These are phyloP conservation scores for Alces alces DNA, from an alignment of 2,113 vertebrate genomes.

Conservation along the genomic window DNA sequence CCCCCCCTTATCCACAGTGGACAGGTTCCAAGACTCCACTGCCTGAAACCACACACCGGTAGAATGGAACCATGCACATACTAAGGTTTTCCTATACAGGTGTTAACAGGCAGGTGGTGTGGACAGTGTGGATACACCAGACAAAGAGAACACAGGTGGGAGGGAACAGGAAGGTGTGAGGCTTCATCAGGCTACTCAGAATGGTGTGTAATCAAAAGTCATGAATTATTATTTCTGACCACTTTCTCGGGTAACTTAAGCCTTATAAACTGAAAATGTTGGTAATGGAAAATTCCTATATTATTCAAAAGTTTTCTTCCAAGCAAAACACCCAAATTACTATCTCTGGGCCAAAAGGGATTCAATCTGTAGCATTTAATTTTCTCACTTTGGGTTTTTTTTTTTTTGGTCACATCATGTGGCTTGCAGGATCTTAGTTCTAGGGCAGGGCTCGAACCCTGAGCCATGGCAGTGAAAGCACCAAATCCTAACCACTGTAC, in stretches of 20 bases:
- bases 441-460: neutral
- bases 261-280: neutral
- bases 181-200: neutral
- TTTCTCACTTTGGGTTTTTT: neutral
- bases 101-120: neutral
- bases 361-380: neutral
- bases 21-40: neutral
- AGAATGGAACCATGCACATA: neutral
- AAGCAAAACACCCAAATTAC: slow-evolving; percentile 89
- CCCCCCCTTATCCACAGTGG: neutral
- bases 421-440: neutral
- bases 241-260: neutral
- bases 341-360: slow-evolving; percentile 83
- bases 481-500: neutral
- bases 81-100: neutral
- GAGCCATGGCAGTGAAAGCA: neutral
- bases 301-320: slow-evolving; percentile 49
- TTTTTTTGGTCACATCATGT: neutral
- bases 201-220: neutral
- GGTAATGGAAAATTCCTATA: neutral
- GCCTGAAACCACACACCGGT: neutral
- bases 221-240: neutral
- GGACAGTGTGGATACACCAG: neutral
- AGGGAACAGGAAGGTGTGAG: neutral
- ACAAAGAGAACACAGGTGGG: neutral